Base-by-base conservation (phyloP, 2,888 invertebrate genomes). In the Leucania comma region DNA sequence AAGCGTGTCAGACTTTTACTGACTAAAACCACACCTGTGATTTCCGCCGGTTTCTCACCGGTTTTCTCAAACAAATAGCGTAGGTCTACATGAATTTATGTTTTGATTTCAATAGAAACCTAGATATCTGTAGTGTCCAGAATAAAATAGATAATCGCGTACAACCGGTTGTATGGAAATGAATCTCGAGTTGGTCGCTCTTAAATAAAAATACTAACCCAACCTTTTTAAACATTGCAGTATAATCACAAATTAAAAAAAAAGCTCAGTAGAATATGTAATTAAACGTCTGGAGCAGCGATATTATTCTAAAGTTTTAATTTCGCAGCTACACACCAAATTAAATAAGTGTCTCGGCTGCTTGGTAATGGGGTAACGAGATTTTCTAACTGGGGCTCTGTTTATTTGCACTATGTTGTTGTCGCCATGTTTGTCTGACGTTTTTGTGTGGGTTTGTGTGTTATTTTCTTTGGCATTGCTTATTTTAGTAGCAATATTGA, bases 261-360 rank as follows among this genome's bases (percentile, higher is more conserved):
- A 82, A 48, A 80, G 74, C 67, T 72, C 66, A 24, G 10, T 63
- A 57, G 54, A 68, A 81, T 74, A 70, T 82, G 88, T 89, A 90
- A 90, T 89, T 87, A 88, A 88, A 86, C 69, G 78, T 83, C 72
- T 82, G 46, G 75, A 80, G 80, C 85, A 81, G 83, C 87, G 83
- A 87, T 87, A 87, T 85, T 84, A 62, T 74, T 79, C 76, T 77
- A 68, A 82, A 86, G 82, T 84, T 87, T 86, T 82, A 83, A 87
- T 87, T 86, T 87, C 64, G 79, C 72, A 71, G 71, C 58, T 57
- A 66, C 62, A 78, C 68, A 82, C 84, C 68, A 86, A 86, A 88
- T 88, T 86, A 83, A 87, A 89, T 89, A 83, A 85, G 78, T 80
- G 80, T 84, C 84, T 83, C 78, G 74, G 81, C 72, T 68, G 76